Evolutionary conservation across 2,113 vertebrate genomes (phyloP), one percentile per base, ranked within the genome.

Genomic region (Eidolon helvum): DNA sequence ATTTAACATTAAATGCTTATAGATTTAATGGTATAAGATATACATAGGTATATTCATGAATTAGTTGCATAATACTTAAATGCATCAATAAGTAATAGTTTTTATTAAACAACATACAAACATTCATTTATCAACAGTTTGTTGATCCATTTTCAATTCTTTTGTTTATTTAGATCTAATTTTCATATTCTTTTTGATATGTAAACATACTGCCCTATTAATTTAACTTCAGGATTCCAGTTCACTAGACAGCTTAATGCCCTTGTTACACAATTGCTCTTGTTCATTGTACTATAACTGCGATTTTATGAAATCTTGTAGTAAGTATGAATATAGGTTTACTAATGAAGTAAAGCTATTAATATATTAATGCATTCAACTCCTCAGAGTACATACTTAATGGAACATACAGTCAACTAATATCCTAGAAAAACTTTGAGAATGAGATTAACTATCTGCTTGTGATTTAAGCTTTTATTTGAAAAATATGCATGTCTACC

Each of bases 291-390:
- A 95, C 65, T 94, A 97, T 97, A 94, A 87, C 59, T 79, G 8
- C 28, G 96, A 30, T 82, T 97, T 97, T 96, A 50, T 96, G 40
- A 97, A 98, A 97, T 93, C 30, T 84, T 95, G 53, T 96, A 95
- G 59, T 91, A 89, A 86, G 48, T 59, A 94, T 83, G 10, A 97
- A 98, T 96, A 68, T 94, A 97, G 57, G 35, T 96, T 96, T 89
- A 90, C 0, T 97, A 97, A 97, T 96, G 92, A 94, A 97, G 45
- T 96, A 97, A 97, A 98, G 61, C n/a, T 69, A 87, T 97, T 96
- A 96, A 91, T 91, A 92, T 71, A 78, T 65, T 2, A 96, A 97
- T 79, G 4, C 6, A 72, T 94, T 97, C 55, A 98, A 7, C 1
- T 97, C 19, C 93, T 95, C 63, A 95, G 28, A 95, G 10, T 87